Evolutionary conservation across 2,113 vertebrate genomes (phyloP).

Genomic region (Pteronura brasiliensis): DNA sequence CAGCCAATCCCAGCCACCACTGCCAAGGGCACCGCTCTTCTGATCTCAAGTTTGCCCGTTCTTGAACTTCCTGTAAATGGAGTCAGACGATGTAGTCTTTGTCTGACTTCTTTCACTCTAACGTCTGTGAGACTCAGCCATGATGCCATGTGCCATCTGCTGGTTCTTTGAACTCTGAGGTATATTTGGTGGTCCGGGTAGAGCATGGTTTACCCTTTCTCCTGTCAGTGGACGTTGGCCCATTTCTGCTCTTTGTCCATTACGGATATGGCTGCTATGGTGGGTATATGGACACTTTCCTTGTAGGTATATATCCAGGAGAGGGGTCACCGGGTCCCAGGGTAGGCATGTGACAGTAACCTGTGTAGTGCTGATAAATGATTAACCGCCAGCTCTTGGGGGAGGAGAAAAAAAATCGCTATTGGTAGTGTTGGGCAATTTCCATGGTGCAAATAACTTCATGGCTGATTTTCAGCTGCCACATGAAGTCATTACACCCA

Average conservation of each 20-base stretch:
- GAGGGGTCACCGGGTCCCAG: background rate
- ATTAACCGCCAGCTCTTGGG: background rate
- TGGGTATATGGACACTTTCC: background rate
- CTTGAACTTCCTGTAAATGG: background rate
- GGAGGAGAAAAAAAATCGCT: background rate
- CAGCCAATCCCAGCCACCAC: fast-evolving
- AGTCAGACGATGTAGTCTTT: background rate
- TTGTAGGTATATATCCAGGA: background rate
- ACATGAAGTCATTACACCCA: background rate
- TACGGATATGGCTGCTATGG: fast-evolving
- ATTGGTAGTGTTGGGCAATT: background rate
- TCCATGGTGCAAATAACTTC: background rate
- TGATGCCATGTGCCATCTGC: background rate
- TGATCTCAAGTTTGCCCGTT: too few species aligned
- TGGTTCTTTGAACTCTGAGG: background rate
- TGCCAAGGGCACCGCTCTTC: fast-evolving
- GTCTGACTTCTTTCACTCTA: background rate
- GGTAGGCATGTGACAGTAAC: background rate
- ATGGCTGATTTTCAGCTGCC: background rate
- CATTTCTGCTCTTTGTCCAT: background rate
- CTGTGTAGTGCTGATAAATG: background rate
- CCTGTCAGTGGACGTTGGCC: fast-evolving
- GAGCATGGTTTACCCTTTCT: background rate
- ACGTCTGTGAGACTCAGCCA: background rate
- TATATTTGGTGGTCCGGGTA: fast-evolving